Evolutionary conservation across 2,797 vertebrate genomes (phyloP), one percentile per base, ranked within the genome.

Genomic region (Sebastes matsubarae): DNA sequence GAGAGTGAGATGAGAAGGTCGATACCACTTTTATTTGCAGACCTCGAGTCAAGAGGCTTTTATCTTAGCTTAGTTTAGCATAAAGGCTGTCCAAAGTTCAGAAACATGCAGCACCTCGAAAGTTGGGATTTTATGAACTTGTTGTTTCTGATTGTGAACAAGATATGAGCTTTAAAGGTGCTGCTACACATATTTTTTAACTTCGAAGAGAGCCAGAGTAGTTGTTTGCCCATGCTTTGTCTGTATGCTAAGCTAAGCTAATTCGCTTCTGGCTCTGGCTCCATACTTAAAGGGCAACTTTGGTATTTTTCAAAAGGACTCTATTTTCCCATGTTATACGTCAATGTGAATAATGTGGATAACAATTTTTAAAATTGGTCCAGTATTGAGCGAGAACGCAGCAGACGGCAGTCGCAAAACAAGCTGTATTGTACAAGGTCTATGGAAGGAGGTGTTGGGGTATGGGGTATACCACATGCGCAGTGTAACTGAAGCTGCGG

Each of bases 361-460:
- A 18, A 20, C 42, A 0, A n/a, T 52, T 52, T 52, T 52, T 52
- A 0, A 52, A 52, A 1, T 52, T 52, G 50, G 18, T 52, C 50
- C 50, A 52, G 50, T 52, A n/a, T n/a, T n/a, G 20, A 52, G 50
- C 4, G 14, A 0, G 50, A 52, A 52, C 0, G 7, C 42, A 1
- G 42, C 42, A 20, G 16, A 46, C 16, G 1, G 16, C 42, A 46
- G 42, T 42, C 38, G 14, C 38, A 16, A 42, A 42, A 42, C 38
- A 16, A 1, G 38, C 1, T 42, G 38, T 42, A 42, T 42, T 3
- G 38, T 42, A 42, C 38, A 42, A 42, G 38, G 38, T 42, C 38
- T 0, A 42, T 42, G 38, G 38, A 42, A 42, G 38, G 0, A 42
- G 38, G 0, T 42, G 0, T 42, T 42, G 38, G 14, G 0, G 14